Base-by-base conservation (phyloP, 2,113 vertebrate species). In the Montifringilla adamsi region DNA sequence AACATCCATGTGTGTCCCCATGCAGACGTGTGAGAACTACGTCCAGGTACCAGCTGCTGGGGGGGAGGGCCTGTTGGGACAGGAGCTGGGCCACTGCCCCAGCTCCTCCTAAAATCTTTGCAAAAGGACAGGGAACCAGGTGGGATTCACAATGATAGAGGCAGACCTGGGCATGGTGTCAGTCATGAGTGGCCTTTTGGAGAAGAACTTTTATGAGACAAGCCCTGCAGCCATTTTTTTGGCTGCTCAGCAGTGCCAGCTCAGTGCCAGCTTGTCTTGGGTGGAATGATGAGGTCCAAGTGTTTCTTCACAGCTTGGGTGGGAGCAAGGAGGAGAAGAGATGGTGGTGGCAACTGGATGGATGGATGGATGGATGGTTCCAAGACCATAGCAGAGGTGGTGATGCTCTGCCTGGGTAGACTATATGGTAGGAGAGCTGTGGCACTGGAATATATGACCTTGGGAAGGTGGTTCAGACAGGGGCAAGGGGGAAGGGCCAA, bases 21-120 rank as follows among this genome's bases (percentile, higher is more conserved):
- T 87, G 22, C 76, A 98, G 74, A 97, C 89, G 74, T 98, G 98
- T 43, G 97, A 96, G 70, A 96, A 97, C 95, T 98, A 98, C 87
- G 97, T 96, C 13, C 98, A 98, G 98, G 98, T 98, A 87, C 46
- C 7, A 4, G 12, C 50, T 80, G 53, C 39, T 82, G 80, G 76
- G 35, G 5, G 8, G 23, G 23, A 62, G 13, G 72, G 27, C 14
- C 18, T 73, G 7, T 16, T 13, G 26, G 67, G 55, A 43, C 33
- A 79, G 58, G 49, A 35, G 43, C 75, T 73, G 30, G 31, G 31
- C 31, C 49, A 23, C 11, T 35, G 26, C 17, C 30, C 26, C 59
- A 64, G 27, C 31, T 88, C 22, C 21, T 79, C 37, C 28, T 26
- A 28, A 31, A 39, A 14, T 18, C 67, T 50, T 82, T 87, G 28